These are phyloP conservation scores for Philypnodon macrostomus DNA, from an alignment of 2,797 vertebrate species.

Conservation along the genomic window DNA sequence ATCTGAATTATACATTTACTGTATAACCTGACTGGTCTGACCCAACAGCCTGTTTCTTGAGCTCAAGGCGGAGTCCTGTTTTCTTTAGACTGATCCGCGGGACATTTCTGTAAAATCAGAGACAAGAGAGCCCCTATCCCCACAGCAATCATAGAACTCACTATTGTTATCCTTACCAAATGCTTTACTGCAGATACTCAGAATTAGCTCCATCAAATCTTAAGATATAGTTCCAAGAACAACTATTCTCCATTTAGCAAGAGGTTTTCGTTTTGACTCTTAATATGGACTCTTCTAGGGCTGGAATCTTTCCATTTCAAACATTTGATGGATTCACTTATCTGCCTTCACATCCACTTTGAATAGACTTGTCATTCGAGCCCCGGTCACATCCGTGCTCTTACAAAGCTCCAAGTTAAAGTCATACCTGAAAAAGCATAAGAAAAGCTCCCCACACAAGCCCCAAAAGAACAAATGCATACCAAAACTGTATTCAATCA, in stretches of 20 bases:
- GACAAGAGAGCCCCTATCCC: slow-evolving; percentile 59
- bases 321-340: slow-evolving; percentile 77
- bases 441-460: slow-evolving; percentile 77
- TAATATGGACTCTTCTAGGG: slow-evolving; percentile 37
- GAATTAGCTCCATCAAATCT: slow-evolving; percentile 67
- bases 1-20: slow-evolving; percentile 7
- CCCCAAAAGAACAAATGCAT: slow-evolving; percentile 81
- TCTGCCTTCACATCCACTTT: slow-evolving; percentile 80
- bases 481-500: slow-evolving; percentile 79
- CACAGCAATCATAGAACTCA: slow-evolving; percentile 62
- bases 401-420: slow-evolving; percentile 79
- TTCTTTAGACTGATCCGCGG: slow-evolving; percentile 68
- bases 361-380: slow-evolving; percentile 75
- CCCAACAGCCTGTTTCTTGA: slow-evolving; percentile 55
- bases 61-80: slow-evolving; percentile 63
- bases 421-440: slow-evolving; percentile 84
- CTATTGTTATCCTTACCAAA: slow-evolving; percentile 72
- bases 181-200: slow-evolving; percentile 73
- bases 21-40: slow-evolving; percentile 55
- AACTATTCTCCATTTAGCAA: slow-evolving; percentile 55
- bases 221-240: slow-evolving; percentile 59
- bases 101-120: slow-evolving; percentile 77
- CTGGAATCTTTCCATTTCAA: slow-evolving; percentile 44
- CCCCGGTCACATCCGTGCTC: slow-evolving; percentile 76
- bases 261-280: slow-evolving; percentile 44